Percentiles rank a stretch among this genome's conserved stretches.
phyloP scores from a whole-genome alignment of 2,888 invertebrate species.

The Spisula subtruncata region DNA sequence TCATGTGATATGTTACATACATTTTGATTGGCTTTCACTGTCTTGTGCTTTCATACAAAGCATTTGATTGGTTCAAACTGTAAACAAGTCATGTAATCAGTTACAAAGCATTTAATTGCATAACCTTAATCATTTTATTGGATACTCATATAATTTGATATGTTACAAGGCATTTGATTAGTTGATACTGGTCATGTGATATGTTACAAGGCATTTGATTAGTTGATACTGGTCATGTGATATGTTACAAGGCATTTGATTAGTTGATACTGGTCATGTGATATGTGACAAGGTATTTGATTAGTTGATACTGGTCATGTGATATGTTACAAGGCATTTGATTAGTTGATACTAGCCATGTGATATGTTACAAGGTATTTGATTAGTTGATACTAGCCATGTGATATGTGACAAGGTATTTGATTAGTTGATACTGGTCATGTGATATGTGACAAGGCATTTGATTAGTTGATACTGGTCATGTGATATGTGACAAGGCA shows the following conservation, averaged over 20 bases:
- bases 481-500: not conserved
- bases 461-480: not conserved
- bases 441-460: not conserved
- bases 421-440: not conserved
- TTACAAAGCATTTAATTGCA: not conserved
- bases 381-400: too few relatives aligned
- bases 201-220: too few relatives aligned
- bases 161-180: too few relatives aligned
- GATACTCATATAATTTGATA: too few relatives aligned
- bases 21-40: not conserved
- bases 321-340: too few relatives aligned
- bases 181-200: too few relatives aligned
- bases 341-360: too few relatives aligned
- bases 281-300: too few relatives aligned
- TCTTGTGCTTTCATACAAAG: not conserved
- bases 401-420: not conserved
- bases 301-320: too few relatives aligned
- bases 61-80: not conserved
- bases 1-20: not conserved
- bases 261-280: too few relatives aligned
- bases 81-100: not conserved
- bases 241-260: too few relatives aligned
- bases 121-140: not conserved
- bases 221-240: too few relatives aligned
- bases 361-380: not conserved